Evolutionary conservation across 2,113 vertebrate species (phyloP).

Genomic region (Halcyon senegalensis): DNA sequence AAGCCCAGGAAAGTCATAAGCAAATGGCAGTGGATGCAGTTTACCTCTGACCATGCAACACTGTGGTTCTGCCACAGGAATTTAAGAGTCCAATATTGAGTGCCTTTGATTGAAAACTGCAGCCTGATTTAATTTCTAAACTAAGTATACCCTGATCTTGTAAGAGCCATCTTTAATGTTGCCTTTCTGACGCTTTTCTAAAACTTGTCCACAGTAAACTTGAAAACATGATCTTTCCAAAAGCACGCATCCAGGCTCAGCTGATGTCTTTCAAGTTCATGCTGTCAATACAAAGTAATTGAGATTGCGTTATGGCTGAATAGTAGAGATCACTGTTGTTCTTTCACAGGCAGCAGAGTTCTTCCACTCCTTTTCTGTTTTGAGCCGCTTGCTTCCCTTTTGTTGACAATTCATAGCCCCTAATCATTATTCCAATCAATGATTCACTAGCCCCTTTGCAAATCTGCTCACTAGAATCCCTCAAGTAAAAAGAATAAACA

Average conservation of each 20-base stretch:
- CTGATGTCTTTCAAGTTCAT: background rate
- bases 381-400: background rate
- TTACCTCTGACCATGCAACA: background rate
- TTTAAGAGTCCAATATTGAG: background rate
- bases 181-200: background rate
- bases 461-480: background rate
- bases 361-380: background rate
- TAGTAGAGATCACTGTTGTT: background rate
- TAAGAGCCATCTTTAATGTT: background rate
- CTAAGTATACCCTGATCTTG: background rate
- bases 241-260: background rate
- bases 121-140: background rate
- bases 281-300: background rate
- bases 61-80: background rate
- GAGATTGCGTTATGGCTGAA: background rate
- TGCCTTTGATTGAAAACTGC: background rate
- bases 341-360: background rate
- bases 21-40: background rate
- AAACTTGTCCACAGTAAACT: background rate
- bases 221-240: background rate
- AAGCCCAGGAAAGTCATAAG: background rate
- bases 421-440: background rate
- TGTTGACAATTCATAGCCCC: background rate
- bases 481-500: background rate
- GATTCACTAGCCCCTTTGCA: background rate